Evolutionary conservation across 2,113 vertebrate genomes (phyloP).

Genomic region (Plecturocebus donacophilus): DNA sequence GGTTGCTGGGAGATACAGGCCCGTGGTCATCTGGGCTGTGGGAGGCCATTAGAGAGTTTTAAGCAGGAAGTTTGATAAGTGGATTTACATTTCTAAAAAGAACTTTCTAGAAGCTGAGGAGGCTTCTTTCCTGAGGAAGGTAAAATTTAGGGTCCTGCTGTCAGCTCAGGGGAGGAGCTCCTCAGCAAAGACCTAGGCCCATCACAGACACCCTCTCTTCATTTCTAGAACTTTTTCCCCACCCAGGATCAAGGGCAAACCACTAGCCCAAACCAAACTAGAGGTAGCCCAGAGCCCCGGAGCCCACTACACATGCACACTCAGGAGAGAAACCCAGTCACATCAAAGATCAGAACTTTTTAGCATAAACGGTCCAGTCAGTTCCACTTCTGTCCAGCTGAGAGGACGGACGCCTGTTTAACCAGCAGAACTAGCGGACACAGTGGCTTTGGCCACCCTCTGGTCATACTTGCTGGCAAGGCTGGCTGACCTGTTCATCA

Average conservation of each 20-base stretch:
- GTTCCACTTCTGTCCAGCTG: neutral
- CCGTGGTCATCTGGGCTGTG: neutral
- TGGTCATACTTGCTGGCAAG: neutral
- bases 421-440: neutral
- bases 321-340: neutral
- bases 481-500: neutral
- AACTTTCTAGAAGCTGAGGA: neutral
- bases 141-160: neutral
- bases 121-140: neutral
- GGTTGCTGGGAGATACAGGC: no score
- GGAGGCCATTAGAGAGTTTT: neutral
- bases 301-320: rapidly evolving
- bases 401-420: neutral
- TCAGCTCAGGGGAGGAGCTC: neutral
- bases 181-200: neutral
- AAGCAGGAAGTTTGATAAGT: neutral
- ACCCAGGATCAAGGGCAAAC: neutral
- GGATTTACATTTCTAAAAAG: neutral
- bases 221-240: neutral
- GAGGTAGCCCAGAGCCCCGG: neutral
- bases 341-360: neutral
- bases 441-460: neutral
- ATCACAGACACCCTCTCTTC: neutral
- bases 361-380: neutral
- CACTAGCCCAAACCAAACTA: neutral